Conservation (phyloP, 2,797 vertebrate species). For the Lagothrix lagotricha region DNA sequence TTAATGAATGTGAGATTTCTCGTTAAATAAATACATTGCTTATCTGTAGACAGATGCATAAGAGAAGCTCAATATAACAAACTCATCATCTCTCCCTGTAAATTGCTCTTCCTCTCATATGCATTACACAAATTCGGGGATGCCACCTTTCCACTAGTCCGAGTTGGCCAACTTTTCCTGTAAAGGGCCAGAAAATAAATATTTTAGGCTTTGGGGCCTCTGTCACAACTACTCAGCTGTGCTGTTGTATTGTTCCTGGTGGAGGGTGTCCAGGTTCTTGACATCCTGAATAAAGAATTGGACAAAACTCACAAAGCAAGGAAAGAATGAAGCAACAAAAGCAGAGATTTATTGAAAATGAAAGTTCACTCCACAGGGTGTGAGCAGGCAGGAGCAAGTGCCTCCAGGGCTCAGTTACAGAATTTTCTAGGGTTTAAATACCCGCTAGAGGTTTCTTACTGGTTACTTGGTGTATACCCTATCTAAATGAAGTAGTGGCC, state of each 20-base stretch:
- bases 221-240: background rate
- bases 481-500: background rate
- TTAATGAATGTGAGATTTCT: constrained; percentile 33
- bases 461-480: background rate
- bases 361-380: background rate
- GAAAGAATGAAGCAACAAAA: background rate
- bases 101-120: background rate
- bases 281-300: background rate
- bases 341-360: background rate
- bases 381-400: background rate
- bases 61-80: background rate
- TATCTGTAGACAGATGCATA: background rate
- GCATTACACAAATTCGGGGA: background rate
- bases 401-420: background rate
- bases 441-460: background rate
- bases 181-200: background rate
- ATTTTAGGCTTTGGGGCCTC: background rate
- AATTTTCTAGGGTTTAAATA: background rate
- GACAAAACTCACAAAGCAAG: background rate
- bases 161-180: background rate
- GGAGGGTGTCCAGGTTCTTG: background rate
- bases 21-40: background rate
- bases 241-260: background rate
- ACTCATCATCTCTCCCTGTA: background rate
- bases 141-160: background rate